Base-by-base conservation (phyloP, 2,113 vertebrate genomes). In the Callaeas wilsoni region DNA sequence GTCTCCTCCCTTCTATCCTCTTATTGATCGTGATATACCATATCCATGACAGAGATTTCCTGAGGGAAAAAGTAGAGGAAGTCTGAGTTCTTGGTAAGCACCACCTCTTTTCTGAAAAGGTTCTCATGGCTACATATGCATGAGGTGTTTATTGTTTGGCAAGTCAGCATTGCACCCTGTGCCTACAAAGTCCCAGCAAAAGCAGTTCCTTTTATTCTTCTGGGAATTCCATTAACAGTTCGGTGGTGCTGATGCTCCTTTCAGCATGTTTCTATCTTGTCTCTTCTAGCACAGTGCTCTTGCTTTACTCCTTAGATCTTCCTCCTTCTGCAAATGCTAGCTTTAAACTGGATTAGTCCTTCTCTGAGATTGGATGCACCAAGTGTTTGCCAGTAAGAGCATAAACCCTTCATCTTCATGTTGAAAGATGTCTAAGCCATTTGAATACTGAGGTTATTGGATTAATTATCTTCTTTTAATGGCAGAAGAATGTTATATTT, bases 401-500 rank as follows among this genome's bases (percentile, higher is more conserved):
- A 77, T 65, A 79, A 95, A 77, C 8, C n/a, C 78, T 82, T 81
- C 77, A 74, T 81, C 35, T 57, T 74, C 49, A 15, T 68, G 77
- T 29, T 93, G 70, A 83, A 79, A 64, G 70, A 73, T 91, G 33
- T 87, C 65, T 89, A 67, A 84, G 70, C 49, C 41, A 79, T 87
- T 82, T 90, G 85, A 83, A 83, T 87, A 42, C 53, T 85, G 88
- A 85, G 82, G 68, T 13, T 41, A 76, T 88, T 88, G 79, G 55
- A 68, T 88, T 13, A 83, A 80, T 90, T 85, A 33, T 64, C 52
- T 50, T 60, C 33, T 87, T 90, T 62, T 85, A 90, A 85, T 88
- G 50, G 67, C 80, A 80, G 85, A 93, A 87, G 87, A 87, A 87
- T 91, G 87, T 84, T 95, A n/a, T 85, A 85, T 90, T 94, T 93